These are phyloP conservation scores for Thelaira solivaga DNA, from an alignment of 2,888 invertebrate genomes.

Conservation along the genomic window DNA sequence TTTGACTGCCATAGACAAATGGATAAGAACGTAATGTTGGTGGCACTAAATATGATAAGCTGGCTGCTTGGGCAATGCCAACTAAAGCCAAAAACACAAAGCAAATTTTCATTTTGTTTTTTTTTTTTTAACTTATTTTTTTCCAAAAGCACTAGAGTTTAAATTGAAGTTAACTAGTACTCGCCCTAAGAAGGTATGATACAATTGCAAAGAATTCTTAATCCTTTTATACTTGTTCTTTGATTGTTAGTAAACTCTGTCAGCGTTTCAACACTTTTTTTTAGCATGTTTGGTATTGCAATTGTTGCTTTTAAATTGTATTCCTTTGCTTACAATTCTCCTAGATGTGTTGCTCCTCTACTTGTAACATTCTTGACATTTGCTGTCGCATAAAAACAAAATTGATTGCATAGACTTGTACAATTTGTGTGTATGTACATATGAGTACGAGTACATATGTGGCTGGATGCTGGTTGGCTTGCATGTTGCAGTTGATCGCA, in stretches of 20 bases:
- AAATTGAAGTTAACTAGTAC: slow-evolving; percentile 68
- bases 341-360: slow-evolving; percentile 37
- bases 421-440: too few species aligned
- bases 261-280: slow-evolving; percentile 56
- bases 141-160: slow-evolving; percentile 67
- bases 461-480: slow-evolving; percentile 34
- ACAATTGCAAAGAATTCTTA: slow-evolving; percentile 62
- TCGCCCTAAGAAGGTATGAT: slow-evolving; percentile 70
- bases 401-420: slow-evolving; percentile 43
- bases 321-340: slow-evolving; percentile 38
- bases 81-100: slow-evolving; percentile 66
- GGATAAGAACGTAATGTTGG: slow-evolving; percentile 66
- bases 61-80: slow-evolving; percentile 67
- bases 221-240: slow-evolving; percentile 73
- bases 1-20: slow-evolving; percentile 68
- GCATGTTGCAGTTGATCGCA: slow-evolving; percentile 31
- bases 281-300: neutral
- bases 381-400: slow-evolving; percentile 26
- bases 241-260: slow-evolving; percentile 56
- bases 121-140: neutral
- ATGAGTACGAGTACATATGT: slow-evolving; percentile 7
- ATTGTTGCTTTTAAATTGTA: slow-evolving; percentile 30
- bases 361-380: slow-evolving; percentile 23
- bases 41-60: slow-evolving; percentile 63
- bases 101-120: slow-evolving; percentile 70